Conservation (phyloP, 2,797 vertebrate genomes). For the Notolabrus celidotus region DNA sequence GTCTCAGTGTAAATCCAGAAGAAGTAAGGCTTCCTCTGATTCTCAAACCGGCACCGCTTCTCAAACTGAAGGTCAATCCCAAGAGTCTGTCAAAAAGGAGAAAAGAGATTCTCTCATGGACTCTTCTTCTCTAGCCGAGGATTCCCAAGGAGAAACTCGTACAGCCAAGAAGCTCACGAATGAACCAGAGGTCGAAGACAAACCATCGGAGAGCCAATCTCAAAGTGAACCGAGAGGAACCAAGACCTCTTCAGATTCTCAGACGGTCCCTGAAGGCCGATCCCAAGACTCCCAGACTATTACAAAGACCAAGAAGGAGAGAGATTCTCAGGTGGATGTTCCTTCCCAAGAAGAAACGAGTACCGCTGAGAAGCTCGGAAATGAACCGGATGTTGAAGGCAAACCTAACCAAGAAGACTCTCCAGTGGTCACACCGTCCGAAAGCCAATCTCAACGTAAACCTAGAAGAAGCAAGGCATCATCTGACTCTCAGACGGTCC, state of each 20-base stretch:
- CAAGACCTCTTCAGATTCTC: conserved; percentile 42
- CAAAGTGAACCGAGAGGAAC: conserved; percentile 47
- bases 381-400: conserved; percentile 4
- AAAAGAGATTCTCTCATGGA: neutral
- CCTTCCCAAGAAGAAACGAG: conserved; percentile 24
- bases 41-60: neutral
- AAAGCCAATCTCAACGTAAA: conserved; percentile 32
- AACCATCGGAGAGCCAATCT: conserved; percentile 40
- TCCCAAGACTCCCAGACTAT: conserved; percentile 19
- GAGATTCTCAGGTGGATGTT: neutral
- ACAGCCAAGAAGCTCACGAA: too few species aligned
- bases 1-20: conserved; percentile 37
- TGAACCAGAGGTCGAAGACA: too few species aligned
- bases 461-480: conserved; percentile 52
- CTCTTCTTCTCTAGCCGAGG: too few species aligned
- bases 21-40: conserved; percentile 53
- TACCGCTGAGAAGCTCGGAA: neutral
- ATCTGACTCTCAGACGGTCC: conserved; percentile 31
- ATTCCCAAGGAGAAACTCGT: too few species aligned
- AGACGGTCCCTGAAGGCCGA: neutral
- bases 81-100: conserved; percentile 21
- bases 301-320: conserved; percentile 13
- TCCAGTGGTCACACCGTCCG: conserved; percentile 30
- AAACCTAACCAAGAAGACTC: conserved; percentile 58
- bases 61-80: neutral